Base-by-base conservation (phyloP, 2,113 vertebrate genomes). In the Etia nguti region DNA sequence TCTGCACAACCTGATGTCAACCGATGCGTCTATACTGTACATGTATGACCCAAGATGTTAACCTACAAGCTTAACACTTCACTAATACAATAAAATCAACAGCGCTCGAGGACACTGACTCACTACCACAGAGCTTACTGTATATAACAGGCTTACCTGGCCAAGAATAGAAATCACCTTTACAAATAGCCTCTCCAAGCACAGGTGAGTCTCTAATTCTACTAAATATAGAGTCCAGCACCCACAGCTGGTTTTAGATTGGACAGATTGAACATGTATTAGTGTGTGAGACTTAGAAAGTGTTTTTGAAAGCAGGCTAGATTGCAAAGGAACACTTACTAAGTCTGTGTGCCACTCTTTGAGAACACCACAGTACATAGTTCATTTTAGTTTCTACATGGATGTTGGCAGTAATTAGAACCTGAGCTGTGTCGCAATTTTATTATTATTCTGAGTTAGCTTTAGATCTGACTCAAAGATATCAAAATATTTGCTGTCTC, bases 141-240 rank as follows among this genome's bases (percentile, higher is more conserved):
- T 86, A 68, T 87, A 88, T 93, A 92, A 84, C 86, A 52, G 20
- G 41, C 38, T 92, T 92, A 95, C 43, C 36, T 70, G 84, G 79
- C 84, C 48, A 81, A 84, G 46, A 94, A 95, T 93, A 95, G 86
- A 90, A 87, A 83, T 18, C 10, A 65, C 38, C 31, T 84, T 86
- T 34, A 93, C n/a, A 92, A 91, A 92, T 90, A 93, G 85, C 57
- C 79, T 57, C 62, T 59, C 29, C 24, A 68, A 91, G 59, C 68
- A 86, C 16, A 79, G 82, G 62, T 52, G 46, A 41, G 73, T 56
- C 79, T 92, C 73, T 88, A 93, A 94, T 89, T 77, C 91, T 82
- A 54, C 77, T 55, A 89, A 91, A 75, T 29, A 56, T 60, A 81
- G 34, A 38, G 26, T n/a, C 65, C 11, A 59, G 59, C 48, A 15